Conservation (phyloP, 2,797 vertebrate species). For the Neostethus bicornis region DNA sequence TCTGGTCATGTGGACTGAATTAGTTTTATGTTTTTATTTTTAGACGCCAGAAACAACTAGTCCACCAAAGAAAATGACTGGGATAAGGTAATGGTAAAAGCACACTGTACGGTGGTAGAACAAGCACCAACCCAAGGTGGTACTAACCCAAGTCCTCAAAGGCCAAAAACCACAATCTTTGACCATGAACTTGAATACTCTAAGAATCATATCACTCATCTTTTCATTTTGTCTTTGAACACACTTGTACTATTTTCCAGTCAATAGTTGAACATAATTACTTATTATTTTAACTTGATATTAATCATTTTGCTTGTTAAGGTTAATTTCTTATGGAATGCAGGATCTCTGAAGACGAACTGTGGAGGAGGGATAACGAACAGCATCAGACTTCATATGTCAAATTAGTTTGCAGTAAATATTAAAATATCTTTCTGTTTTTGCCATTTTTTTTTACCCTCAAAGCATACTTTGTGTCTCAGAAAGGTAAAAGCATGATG, state of each 20-base stretch:
- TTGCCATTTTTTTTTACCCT: neutral
- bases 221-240: no score
- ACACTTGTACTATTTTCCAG: no score
- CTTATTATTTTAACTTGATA: neutral
- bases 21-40: neutral
- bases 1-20: neutral
- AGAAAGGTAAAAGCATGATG: neutral
- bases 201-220: no score
- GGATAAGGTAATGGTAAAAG: neutral
- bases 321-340: neutral
- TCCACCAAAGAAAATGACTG: neutral
- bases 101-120: neutral
- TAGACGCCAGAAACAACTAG: neutral
- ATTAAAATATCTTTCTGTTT: neutral
- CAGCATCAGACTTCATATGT: neutral
- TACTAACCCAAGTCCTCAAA: neutral
- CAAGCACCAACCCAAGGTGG: no score
- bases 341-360: neutral
- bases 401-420: neutral
- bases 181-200: no score
- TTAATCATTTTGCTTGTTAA: neutral
- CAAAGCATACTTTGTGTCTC: conserved; percentile 1
- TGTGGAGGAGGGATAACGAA: neutral
- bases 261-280: neutral
- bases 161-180: no score